These are phyloP conservation scores for Spialia ferax DNA, from an alignment of 2,888 invertebrate genomes.

Conservation along the genomic window DNA sequence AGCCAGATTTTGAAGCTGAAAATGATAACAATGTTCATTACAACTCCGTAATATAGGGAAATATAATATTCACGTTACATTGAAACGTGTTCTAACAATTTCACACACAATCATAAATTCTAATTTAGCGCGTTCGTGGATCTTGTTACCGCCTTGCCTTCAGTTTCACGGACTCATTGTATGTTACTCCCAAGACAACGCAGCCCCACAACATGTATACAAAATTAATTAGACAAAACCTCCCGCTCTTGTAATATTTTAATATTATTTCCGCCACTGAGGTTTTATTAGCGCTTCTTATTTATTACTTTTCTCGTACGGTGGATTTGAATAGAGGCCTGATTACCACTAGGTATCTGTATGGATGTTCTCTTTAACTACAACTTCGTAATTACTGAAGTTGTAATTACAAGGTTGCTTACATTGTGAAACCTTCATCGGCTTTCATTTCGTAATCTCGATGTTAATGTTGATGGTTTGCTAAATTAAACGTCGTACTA, in stretches of 20 bases:
- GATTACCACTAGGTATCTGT: constrained; percentile 74
- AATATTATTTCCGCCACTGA: constrained; percentile 83
- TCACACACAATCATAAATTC: constrained; percentile 86
- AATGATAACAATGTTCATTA: constrained; percentile 19
- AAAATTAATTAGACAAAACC: constrained; percentile 86
- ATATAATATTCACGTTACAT: constrained; percentile 48
- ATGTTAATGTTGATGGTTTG: constrained; percentile 76
- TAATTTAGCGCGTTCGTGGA: constrained; percentile 81
- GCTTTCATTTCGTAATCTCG: constrained; percentile 71
- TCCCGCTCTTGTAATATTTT: constrained; percentile 83
- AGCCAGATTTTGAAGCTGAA: background rate
- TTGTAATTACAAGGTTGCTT: constrained; percentile 80
- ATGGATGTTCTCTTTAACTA: constrained; percentile 64
- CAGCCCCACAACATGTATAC: constrained; percentile 79
- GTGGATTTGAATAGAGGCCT: constrained; percentile 80
- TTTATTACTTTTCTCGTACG: constrained; percentile 80
- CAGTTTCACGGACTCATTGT: constrained; percentile 81
- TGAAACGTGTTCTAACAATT: constrained; percentile 81
- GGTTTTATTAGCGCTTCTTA: constrained; percentile 81
- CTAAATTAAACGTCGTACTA: constrained; percentile 83
- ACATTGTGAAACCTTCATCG: constrained; percentile 70
- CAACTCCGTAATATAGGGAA: constrained; percentile 25
- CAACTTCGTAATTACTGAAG: constrained; percentile 81
- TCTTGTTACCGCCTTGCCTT: constrained; percentile 75
- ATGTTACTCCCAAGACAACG: constrained; percentile 82